Evolutionary conservation across 2,888 invertebrate species (phyloP).

Genomic region (Calameuta idolon): DNA sequence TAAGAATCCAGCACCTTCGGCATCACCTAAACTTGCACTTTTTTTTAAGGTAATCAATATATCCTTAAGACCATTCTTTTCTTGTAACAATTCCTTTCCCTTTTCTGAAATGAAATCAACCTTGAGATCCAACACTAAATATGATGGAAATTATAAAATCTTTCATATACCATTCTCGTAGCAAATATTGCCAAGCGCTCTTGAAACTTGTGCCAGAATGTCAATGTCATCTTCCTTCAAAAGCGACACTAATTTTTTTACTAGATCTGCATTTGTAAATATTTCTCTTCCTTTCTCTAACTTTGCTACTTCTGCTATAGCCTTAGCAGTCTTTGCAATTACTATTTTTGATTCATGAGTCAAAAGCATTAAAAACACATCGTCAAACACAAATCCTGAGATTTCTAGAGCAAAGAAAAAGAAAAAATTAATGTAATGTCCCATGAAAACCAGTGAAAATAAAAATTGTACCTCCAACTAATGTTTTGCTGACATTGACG

Average conservation of each 20-base stretch:
- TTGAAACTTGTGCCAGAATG: slow-evolving; percentile 79
- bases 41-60: slow-evolving; percentile 53
- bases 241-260: slow-evolving; percentile 72
- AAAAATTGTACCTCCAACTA: slow-evolving; percentile 39
- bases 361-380: slow-evolving; percentile 51
- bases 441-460: neutral
- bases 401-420: slow-evolving; percentile 38
- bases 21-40: slow-evolving; percentile 39
- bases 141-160: neutral
- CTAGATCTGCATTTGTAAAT: slow-evolving; percentile 74
- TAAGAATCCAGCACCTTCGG: slow-evolving; percentile 65
- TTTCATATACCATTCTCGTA: slow-evolving; percentile 81
- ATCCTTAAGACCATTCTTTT: slow-evolving; percentile 69
- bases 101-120: slow-evolving; percentile 46
- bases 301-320: slow-evolving; percentile 86
- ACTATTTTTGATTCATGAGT: slow-evolving; percentile 48
- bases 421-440: neutral
- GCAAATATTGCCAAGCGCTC: slow-evolving; percentile 90
- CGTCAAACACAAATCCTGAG: slow-evolving; percentile 43
- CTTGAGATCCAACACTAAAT: neutral
- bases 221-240: slow-evolving; percentile 69
- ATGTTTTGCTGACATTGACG: slow-evolving; percentile 42
- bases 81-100: slow-evolving; percentile 55
- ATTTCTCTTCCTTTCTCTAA: slow-evolving; percentile 79
- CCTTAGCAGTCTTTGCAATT: slow-evolving; percentile 72